Evolutionary conservation across 2,113 vertebrate genomes (phyloP), one percentile per base, ranked within the genome.

Genomic region (Sardina pilchardus): DNA sequence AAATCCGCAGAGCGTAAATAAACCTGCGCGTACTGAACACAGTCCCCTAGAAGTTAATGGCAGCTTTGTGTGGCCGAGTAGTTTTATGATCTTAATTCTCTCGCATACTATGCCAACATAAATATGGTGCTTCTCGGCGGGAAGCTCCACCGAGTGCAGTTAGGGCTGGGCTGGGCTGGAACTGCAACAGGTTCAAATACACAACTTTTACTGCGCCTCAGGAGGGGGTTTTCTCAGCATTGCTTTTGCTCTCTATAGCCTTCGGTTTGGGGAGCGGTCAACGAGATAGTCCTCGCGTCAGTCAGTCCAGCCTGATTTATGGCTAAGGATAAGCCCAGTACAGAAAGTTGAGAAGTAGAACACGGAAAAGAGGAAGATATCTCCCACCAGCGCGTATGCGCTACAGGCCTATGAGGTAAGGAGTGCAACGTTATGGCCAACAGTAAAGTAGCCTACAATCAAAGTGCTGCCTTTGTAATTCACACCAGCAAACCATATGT

Each of bases 1-100:
- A 75, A 75, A 90, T 92, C 90, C 84, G 93, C 91, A 92, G 91
- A 93, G 92, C 93, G 95, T 92, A 94, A 96, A 97, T 95, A 97
- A 96, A 96, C 92, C 91, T 67, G 90, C 92, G 89, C 93, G 92
- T 94, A 94, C 94, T 91, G 92, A 95, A 93, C 93, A 94, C 94
- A 93, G 93, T 92, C 87, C 92, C 95, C 95, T 96, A 94, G 93
- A 44, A 93, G 94, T 93, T 95, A 96, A 96, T 96, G 95, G 95
- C 95, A 96, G 95, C 94, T 97, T 96, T 97, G 96, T 97, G 96
- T 97, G 97, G 97, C 96, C 96, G 93, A 95, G 94, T 94, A 95
- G 95, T 98, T 99, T 99, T 99, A 99, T 85, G 96, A 96, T 96
- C 96, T 97, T 96, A 97, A 97, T 98, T 97, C 97, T 97, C 96